Evolutionary conservation across 2,888 invertebrate species (phyloP), one percentile per base, ranked within the genome.

Genomic region (Xestia sexstrigata): DNA sequence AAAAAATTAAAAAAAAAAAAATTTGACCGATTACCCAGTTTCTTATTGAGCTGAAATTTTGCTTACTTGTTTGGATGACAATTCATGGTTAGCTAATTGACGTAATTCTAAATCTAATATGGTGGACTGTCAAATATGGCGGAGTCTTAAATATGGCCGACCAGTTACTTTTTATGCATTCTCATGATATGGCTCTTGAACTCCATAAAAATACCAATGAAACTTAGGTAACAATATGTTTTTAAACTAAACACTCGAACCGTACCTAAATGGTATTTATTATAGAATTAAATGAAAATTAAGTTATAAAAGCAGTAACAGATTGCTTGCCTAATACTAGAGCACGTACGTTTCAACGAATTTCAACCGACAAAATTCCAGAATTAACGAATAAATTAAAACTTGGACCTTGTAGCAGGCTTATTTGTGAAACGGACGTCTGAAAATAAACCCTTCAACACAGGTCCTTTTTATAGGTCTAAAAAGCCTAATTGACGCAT

Each of bases 401-500:
- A 82, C 74, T 82, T 74, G 20, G 77, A 11, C 68, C n/a, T 49
- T 49, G 2, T 23, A 30, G 42, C 71, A 70, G 20, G 45, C 58
- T 81, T 42, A 39, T 60, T 39, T 74, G 30, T 30, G 35, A 69
- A 74, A 68, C 30, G 11, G 39, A 69, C 63, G 60, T 67, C 73
- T 66, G 60, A 42, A 76, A 85, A 71, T 67, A 72, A 74, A 78
- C 78, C 73, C 67, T 77, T 76, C 65, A 71, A 42, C 68, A 20
- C 17, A 20, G 49, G 23, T 20, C 70, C 58, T 78, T 87, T 85
- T 77, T n/a, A 66, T 42, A 74, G 60, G 39, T 66, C 76, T 79
- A 79, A 88, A 85, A 85, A 72, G 77, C 82, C 81, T 87, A 88
- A 87, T 85, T 87, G 63, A 49, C 74, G 30, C 23, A 55, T 80